phyloP scores from a whole-genome alignment of 2,797 vertebrate genomes.

The Xiphorhynchus erythropygius region DNA sequence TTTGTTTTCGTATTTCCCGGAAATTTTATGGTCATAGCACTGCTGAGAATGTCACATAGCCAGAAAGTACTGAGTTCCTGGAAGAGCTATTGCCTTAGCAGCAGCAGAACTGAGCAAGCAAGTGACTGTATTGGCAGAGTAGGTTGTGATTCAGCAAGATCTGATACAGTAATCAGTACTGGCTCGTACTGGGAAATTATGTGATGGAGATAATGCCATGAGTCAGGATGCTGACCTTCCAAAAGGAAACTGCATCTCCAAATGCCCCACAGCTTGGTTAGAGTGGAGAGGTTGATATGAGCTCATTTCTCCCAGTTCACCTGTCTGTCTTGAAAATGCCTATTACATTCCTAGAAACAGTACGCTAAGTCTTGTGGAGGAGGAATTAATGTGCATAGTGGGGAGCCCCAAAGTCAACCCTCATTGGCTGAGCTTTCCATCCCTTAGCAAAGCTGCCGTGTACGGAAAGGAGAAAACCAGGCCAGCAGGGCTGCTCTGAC shows the following conservation, averaged over 20 bases:
- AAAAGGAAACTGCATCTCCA: background rate
- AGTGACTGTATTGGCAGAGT: background rate
- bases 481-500: background rate
- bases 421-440: background rate
- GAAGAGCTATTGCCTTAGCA: background rate
- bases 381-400: background rate
- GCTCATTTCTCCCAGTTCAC: background rate
- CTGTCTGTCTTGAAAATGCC: background rate
- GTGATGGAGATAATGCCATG: background rate
- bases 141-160: background rate
- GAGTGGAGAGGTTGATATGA: background rate
- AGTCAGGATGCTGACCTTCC: background rate
- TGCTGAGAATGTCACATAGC: background rate
- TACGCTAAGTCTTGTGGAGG: background rate
- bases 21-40: background rate
- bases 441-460: accelerated
- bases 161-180: background rate
- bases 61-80: background rate
- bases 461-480: background rate
- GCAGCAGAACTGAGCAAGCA: background rate
- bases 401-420: background rate
- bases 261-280: background rate
- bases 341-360: background rate
- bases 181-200: background rate
- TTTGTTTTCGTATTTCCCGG: background rate